Base-by-base conservation (phyloP, 2,888 invertebrate genomes). In the Pollenia amentaria region DNA sequence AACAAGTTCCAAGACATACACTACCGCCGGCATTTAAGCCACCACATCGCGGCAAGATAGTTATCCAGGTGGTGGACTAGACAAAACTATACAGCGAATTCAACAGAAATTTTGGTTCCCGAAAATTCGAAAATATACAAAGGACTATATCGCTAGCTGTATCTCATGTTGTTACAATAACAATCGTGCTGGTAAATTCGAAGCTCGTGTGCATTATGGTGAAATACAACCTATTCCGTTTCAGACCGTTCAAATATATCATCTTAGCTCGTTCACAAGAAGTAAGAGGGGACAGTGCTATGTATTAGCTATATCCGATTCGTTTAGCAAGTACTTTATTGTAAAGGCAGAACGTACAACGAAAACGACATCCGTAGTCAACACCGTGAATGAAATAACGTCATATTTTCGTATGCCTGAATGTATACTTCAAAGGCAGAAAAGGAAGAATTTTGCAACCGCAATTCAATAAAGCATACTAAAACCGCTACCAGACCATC, bases 91-190 rank as follows among this genome's bases (percentile, higher is more conserved):
- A 9, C 40, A 62, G 10, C 40, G 62, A 16, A 62, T 62, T 16
- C 10, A 16, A 62, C 62, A 62, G 11, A 62, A 62, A 40, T 62
- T 62, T 12, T 62, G 62, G 40, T 62, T 62, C 4, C 62, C 16
- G 40, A 62, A 62, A 40, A 62, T 62, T 10, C 14, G 62, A 40
- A 62, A 62, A 40, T 62, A 62, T 42, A 62, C 62, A 12, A 44
- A 65, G 3, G 65, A 44, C 11, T 65, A 46, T 14, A 65, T 42
- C 42, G 44, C 18, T 21, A 55, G 55, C 55, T 55, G 55, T 21
- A 55, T 55, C 12, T 10, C 1, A 21, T 21, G 21, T 55, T 21
- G 46, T n/a, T 42, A 44, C 21, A 44, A 46, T 29, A 2, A 29
- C 2, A 29, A 29, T 29, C 29, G 29, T 3, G 3, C 0, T 29